These are phyloP conservation scores for Pristionchus exspectatus DNA, from an alignment of 2,888 invertebrate species.

Conservation along the genomic window DNA sequence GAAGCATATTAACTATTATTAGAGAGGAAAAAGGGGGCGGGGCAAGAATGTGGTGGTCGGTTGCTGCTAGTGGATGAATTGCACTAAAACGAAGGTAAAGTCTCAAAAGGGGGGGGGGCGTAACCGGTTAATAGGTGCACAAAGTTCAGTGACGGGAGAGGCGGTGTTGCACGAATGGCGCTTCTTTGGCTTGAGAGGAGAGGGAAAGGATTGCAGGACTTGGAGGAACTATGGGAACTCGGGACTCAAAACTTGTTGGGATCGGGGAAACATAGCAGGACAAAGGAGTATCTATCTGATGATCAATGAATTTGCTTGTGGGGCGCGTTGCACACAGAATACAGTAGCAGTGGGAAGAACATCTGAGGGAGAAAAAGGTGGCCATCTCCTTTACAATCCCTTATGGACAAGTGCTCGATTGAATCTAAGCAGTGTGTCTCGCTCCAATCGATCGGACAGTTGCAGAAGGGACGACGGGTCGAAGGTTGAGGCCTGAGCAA, in stretches of 20 bases:
- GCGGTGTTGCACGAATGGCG: slow-evolving; percentile 11
- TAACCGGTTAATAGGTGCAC: slow-evolving; percentile 13
- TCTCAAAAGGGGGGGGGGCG: not conserved
- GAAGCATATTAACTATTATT: not conserved
- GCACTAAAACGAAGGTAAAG: not conserved
- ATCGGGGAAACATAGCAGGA: no score
- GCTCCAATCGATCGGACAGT: slow-evolving; percentile 60
- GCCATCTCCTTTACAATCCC: not conserved
- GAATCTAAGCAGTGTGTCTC: slow-evolving; percentile 63
- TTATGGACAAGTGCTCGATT: slow-evolving; percentile 60
- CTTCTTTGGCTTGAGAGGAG: slow-evolving; percentile 4
- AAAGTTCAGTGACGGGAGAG: not conserved
- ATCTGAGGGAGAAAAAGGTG: not conserved
- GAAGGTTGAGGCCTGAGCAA: slow-evolving; percentile 10
- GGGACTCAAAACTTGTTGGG: no score
- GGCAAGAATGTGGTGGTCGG: not conserved
- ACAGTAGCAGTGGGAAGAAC: not conserved
- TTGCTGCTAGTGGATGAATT: not conserved
- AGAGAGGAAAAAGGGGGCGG: not conserved
- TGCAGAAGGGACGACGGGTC: slow-evolving; percentile 17
- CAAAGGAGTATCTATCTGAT: no score
- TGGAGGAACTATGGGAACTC: not conserved
- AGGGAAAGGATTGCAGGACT: slow-evolving; percentile 34
- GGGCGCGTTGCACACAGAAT: not conserved
- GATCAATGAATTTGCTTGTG: no score